A percentile compares a stretch with the other conserved stretches of the same genome.
Conservation (phyloP, 1,140 invertebrate genomes). For the Lordiphosa clarofinis region DNA sequence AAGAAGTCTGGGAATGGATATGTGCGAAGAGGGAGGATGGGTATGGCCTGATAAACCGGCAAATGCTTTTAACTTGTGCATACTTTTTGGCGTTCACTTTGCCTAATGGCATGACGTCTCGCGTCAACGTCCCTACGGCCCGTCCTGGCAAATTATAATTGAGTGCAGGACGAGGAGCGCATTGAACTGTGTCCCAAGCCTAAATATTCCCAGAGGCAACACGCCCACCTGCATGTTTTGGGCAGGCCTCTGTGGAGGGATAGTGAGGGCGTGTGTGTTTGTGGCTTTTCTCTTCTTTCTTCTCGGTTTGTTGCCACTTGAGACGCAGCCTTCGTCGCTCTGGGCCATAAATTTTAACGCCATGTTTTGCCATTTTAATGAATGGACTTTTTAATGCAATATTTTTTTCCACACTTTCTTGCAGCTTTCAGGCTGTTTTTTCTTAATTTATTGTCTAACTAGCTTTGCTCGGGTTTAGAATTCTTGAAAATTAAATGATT, state of each 20-base stretch:
- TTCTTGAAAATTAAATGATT: slow-evolving; percentile 56
- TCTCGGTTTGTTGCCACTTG: slow-evolving; percentile 41
- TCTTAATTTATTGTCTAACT: slow-evolving; percentile 73
- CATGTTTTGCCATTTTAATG: slow-evolving; percentile 76
- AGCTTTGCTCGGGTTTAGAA: slow-evolving; percentile 1
- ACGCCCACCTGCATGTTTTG: slow-evolving; percentile 5
- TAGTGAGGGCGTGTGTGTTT: background rate
- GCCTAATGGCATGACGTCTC: slow-evolving; percentile 9
- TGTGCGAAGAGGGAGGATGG: background rate
- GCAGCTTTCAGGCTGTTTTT: slow-evolving; percentile 21
- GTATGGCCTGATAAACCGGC: slow-evolving; percentile 25
- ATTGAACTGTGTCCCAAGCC: slow-evolving; percentile 55
- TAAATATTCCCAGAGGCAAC: slow-evolving; percentile 1
- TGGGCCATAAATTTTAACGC: slow-evolving; percentile 65
- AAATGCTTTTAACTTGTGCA: slow-evolving; percentile 70
- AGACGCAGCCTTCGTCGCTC: slow-evolving; percentile 26
- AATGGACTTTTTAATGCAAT: slow-evolving; percentile 77
- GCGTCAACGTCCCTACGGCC: slow-evolving; percentile 6
- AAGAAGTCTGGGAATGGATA: slow-evolving; percentile 19
- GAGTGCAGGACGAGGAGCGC: slow-evolving; percentile 65
- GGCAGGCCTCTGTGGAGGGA: background rate
- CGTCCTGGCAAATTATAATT: slow-evolving; percentile 63
- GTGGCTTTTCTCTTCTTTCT: slow-evolving; percentile 13
- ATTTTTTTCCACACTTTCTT: slow-evolving; percentile 63
- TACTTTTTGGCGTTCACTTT: slow-evolving; percentile 41